Base-by-base conservation (phyloP, 2,797 vertebrate genomes). In the Alosa sapidissima region DNA sequence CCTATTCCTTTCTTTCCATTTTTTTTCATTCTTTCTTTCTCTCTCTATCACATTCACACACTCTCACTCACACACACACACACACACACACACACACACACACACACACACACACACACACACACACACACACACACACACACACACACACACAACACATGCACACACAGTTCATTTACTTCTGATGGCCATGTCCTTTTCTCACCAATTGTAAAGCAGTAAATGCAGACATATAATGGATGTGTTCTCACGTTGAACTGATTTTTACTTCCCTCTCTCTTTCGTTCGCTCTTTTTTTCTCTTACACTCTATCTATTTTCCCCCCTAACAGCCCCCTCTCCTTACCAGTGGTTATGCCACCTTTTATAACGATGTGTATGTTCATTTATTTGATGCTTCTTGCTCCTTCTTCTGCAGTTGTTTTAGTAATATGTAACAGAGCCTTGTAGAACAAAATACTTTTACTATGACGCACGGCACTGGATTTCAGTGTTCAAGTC, bases 101-200 rank as follows among this genome's bases (percentile, higher is more conserved):
- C 58, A 62, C 58, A 62, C 58, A 62, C 58, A 62, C 21, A 62
- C 58, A 62, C 21, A 62, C 16, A 68, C 24, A 68, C 65, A 72
- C 65, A 72, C 10, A 36, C 65, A 72, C 65, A 72, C 3, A 72
- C 62, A 68, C 65, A 72, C 60, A 62, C 60, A 62, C 8, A 62
- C 60, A 62, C 60, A 62, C 21, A 24, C 60, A 62, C 60, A 62
- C 60, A 62, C 58, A 62, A 68, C 65, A 72, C 60, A 62, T 6
- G 24, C 21, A 62, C 6, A 3, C 58, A 62, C 65, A 36, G 1
- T 88, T 85, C 1, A 81, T 82, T 85, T 88, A 81, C 85, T 82
- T 84, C 75, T 83, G 82, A 84, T 84, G 78, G 62, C 82, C 41
- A 62, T 81, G 85, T 81, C 82, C 45, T 49, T 87, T 88, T 86